Conservation (phyloP, 2,888 invertebrate genomes). For the Hybos culiciformis region DNA sequence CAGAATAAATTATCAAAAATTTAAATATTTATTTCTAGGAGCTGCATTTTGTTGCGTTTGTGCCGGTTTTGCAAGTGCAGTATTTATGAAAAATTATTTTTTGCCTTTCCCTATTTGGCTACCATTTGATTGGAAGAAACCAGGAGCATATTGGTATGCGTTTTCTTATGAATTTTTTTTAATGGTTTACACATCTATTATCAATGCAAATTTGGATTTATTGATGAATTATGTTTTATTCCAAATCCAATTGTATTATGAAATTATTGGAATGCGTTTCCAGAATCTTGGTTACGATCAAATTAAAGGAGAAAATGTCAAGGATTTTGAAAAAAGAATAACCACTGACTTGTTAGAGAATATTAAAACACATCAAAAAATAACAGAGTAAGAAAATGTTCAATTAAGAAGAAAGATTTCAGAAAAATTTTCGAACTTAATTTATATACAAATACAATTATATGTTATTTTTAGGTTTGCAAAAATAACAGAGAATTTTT, state of each 20-base stretch:
- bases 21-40: conserved; percentile 15
- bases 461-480: conserved; percentile 1
- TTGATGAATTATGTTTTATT: conserved; percentile 24
- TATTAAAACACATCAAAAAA: neutral
- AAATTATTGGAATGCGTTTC: conserved; percentile 21
- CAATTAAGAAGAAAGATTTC: neutral
- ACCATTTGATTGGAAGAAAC: conserved; percentile 24
- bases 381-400: neutral
- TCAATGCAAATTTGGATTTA: conserved; percentile 22
- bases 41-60: conserved; percentile 5
- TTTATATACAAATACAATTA: neutral
- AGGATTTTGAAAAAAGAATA: neutral
- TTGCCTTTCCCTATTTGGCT: conserved; percentile 25
- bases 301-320: neutral
- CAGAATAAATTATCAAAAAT: conserved; percentile 16
- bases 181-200: conserved; percentile 18
- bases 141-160: conserved; percentile 17
- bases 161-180: conserved; percentile 21
- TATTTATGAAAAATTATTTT: conserved; percentile 15
- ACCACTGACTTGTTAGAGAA: neutral
- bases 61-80: conserved; percentile 8
- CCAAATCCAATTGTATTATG: conserved; percentile 21
- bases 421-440: too few species aligned
- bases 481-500: neutral
- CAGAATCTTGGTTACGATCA: neutral